Conservation (phyloP, 1,140 invertebrate genomes). For the Conus betulinus region DNA sequence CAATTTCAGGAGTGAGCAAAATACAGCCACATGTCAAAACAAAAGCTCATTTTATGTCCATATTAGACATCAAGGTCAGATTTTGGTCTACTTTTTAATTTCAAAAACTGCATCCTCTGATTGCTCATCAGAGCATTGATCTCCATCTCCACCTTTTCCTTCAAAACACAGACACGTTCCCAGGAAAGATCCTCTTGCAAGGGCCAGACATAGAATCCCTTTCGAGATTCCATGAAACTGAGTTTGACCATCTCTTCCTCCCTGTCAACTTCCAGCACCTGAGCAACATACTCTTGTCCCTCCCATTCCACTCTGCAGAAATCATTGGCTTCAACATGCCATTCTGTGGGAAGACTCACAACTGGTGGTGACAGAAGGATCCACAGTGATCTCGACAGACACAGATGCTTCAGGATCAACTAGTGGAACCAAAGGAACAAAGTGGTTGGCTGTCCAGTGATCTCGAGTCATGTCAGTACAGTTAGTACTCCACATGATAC, state of each 20-base stretch:
- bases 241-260: neutral
- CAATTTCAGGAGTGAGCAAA: too few species aligned
- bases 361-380: too few species aligned
- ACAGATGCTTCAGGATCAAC: neutral
- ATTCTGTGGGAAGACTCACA: too few species aligned
- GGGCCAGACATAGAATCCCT: conserved; percentile 4
- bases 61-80: too few species aligned
- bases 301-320: neutral
- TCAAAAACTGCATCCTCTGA: neutral
- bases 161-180: neutral
- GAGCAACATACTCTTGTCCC: neutral
- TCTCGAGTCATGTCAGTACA: neutral
- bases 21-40: too few species aligned
- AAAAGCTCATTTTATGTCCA: too few species aligned
- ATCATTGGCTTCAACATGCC: neutral
- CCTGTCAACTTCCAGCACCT: neutral
- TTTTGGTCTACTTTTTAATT: neutral
- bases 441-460: conserved; percentile 18
- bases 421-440: conserved; percentile 1
- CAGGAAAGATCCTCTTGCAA: neutral
- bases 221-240: neutral
- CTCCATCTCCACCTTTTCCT: neutral
- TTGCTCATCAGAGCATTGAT: neutral
- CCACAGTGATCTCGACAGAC: neutral
- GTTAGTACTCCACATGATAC: neutral